A percentile compares a stretch with the other conserved stretches of the same genome.
phyloP scores from a whole-genome alignment of 1,140 invertebrate species.

The Temnothorax curvispinosus region DNA sequence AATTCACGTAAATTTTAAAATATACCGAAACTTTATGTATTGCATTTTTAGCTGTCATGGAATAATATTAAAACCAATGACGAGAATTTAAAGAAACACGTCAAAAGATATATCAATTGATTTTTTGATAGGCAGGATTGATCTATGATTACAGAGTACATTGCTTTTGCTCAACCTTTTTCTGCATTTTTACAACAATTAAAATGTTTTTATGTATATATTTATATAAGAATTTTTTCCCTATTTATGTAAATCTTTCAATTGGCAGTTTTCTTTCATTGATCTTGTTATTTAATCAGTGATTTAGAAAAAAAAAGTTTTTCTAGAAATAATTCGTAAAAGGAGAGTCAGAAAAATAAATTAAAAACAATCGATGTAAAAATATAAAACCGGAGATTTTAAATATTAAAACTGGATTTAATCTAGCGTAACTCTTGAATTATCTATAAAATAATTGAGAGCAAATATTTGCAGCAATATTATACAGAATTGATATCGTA shows the following conservation, averaged over 20 bases:
- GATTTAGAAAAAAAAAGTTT: background rate
- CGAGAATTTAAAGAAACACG: slow-evolving; percentile 23
- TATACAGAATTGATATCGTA: background rate
- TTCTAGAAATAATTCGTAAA: background rate
- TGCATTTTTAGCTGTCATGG: background rate
- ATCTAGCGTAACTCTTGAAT: background rate
- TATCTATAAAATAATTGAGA: slow-evolving; percentile 1
- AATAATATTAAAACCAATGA: slow-evolving; percentile 54
- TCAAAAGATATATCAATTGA: background rate
- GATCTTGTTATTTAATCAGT: slow-evolving; percentile 16
- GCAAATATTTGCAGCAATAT: background rate
- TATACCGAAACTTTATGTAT: background rate
- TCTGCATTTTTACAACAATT: slow-evolving; percentile 11
- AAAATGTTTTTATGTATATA: slow-evolving; percentile 12
- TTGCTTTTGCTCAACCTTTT: slow-evolving; percentile 6
- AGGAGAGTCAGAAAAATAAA: background rate
- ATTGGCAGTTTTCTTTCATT: slow-evolving; percentile 50
- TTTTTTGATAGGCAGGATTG: slow-evolving; percentile 5
- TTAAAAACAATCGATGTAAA: background rate
- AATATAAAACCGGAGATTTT: background rate
- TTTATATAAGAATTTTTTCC: slow-evolving; percentile 19
- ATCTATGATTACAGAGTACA: background rate
- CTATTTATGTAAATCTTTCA: slow-evolving; percentile 29
- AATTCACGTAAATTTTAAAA: background rate
- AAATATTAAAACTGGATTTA: background rate